Evolutionary conservation across 1,140 invertebrate genomes (phyloP).

Genomic region (Hycleus cichorii): DNA sequence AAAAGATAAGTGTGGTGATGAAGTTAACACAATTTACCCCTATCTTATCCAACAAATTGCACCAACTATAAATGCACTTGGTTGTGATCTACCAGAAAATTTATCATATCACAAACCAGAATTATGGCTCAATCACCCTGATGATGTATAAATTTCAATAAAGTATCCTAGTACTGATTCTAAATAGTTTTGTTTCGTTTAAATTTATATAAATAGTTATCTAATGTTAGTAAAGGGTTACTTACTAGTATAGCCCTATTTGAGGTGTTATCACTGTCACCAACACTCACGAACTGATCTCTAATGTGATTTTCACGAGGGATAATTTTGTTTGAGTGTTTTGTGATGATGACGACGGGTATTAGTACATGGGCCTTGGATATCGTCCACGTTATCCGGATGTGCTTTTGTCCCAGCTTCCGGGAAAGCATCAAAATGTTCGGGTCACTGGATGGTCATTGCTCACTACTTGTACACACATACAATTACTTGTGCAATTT

Average conservation of each 20-base stretch:
- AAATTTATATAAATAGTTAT: too few relatives aligned
- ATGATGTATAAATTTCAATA: too few relatives aligned
- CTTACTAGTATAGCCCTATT: slow-evolving; percentile 25
- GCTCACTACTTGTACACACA: slow-evolving; percentile 21
- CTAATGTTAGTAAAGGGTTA: neutral
- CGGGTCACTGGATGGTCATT: slow-evolving; percentile 38
- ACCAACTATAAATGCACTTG: slow-evolving; percentile 62
- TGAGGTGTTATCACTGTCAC: slow-evolving; percentile 27
- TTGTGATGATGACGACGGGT: neutral
- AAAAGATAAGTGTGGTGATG: slow-evolving; percentile 55
- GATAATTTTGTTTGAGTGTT: slow-evolving; percentile 10
- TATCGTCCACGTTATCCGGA: slow-evolving; percentile 25
- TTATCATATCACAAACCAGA: slow-evolving; percentile 69
- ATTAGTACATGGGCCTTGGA: slow-evolving; percentile 23
- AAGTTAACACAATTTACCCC: slow-evolving; percentile 48
- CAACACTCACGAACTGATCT: slow-evolving; percentile 29
- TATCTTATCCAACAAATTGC: slow-evolving; percentile 60
- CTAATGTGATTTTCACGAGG: slow-evolving; percentile 6
- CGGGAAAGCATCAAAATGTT: slow-evolving; percentile 33
- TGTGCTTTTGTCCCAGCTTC: slow-evolving; percentile 35
- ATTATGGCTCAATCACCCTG: slow-evolving; percentile 36
- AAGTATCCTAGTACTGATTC: too few relatives aligned
- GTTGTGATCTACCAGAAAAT: slow-evolving; percentile 60
- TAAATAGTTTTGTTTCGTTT: too few relatives aligned
- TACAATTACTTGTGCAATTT: slow-evolving; percentile 21